Conservation (phyloP, 2,797 vertebrate species). For the Coregonus suidteri region DNA sequence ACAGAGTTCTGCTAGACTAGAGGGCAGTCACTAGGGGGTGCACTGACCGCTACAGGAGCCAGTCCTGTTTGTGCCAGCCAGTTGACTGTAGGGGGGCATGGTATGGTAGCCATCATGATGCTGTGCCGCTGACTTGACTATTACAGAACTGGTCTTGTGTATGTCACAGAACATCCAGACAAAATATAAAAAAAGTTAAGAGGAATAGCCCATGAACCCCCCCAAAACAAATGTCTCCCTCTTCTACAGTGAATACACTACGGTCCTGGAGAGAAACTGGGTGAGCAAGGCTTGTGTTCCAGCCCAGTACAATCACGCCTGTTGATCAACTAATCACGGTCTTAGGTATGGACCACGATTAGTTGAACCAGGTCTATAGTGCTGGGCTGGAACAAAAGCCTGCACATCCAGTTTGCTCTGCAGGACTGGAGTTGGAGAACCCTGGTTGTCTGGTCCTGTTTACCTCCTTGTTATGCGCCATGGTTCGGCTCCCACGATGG, state of each 20-base stretch:
- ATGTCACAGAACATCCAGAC: background rate
- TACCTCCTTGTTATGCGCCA: slow-evolving; percentile 96
- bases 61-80: background rate
- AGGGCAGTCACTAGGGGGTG: background rate
- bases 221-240: background rate
- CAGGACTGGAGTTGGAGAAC: background rate
- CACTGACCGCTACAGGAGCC: background rate
- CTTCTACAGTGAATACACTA: background rate
- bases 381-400: too few species aligned
- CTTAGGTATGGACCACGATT: background rate
- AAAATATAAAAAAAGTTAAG: background rate
- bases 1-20: background rate
- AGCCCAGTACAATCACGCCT: background rate
- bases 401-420: too few species aligned
- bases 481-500: slow-evolving; percentile 70
- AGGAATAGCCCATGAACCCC: background rate
- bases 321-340: background rate
- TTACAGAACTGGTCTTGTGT: background rate
- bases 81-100: background rate
- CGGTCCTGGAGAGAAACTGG: background rate
- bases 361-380: background rate
- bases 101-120: background rate
- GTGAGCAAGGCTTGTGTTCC: too few species aligned
- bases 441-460: slow-evolving; percentile 65
- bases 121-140: background rate